phyloP scores from a whole-genome alignment of 2,797 vertebrate species.

The Antennarius maculatus region DNA sequence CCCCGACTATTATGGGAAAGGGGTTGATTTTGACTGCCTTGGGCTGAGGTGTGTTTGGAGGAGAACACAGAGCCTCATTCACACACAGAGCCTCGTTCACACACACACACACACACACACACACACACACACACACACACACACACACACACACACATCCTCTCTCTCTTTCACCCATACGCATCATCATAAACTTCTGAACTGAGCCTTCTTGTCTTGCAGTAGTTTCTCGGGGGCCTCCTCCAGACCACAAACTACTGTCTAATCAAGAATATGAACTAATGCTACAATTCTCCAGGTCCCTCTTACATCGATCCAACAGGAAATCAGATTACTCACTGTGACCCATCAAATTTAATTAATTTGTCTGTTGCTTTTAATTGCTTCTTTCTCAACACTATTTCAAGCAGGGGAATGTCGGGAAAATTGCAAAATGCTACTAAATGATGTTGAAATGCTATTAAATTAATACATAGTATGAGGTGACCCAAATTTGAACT shows the following conservation, averaged over 20 bases:
- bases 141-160: constrained; percentile 11
- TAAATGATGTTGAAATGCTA: not conserved
- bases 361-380: constrained; percentile 36
- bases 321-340: constrained; percentile 63
- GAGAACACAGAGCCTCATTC: constrained; percentile 29
- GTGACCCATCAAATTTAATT: constrained; percentile 59
- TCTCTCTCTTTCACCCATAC: constrained; percentile 19
- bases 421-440: not conserved
- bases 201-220: constrained; percentile 42
- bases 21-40: constrained; percentile 52
- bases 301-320: constrained; percentile 53
- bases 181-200: constrained; percentile 31
- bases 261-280: constrained; percentile 55
- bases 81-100: constrained; percentile 26
- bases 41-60: constrained; percentile 43
- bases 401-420: constrained; percentile 18
- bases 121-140: no score
- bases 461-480: not conserved
- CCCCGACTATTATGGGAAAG: constrained; percentile 57
- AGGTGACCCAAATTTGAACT: not conserved
- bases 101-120: not conserved
- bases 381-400: constrained; percentile 32
- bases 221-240: constrained; percentile 39
- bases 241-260: constrained; percentile 51
- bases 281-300: constrained; percentile 52